Evolutionary conservation across 2,113 vertebrate species (phyloP).

Genomic region (Leptodactylus fuscus): DNA sequence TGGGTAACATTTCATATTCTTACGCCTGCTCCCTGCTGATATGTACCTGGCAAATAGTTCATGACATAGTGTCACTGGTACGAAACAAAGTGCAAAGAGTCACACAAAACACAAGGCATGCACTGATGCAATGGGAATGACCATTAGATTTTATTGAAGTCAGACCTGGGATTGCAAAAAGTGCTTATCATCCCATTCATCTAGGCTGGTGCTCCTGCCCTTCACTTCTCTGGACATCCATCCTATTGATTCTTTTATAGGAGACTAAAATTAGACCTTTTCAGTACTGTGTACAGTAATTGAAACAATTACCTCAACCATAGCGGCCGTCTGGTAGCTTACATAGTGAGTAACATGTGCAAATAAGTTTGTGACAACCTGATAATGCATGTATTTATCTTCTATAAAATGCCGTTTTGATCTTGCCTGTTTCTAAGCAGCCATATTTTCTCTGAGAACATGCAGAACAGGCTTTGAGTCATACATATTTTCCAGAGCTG

Average conservation of each 20-base stretch:
- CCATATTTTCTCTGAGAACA: not conserved
- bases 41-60: no score
- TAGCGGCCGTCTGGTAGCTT: conserved; percentile 1
- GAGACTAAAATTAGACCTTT: conserved; percentile 12
- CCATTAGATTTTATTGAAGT: not conserved
- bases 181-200: not conserved
- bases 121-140: not conserved
- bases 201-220: not conserved
- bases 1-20: no score
- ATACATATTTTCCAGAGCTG: not conserved
- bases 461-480: conserved; percentile 17
- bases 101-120: not conserved
- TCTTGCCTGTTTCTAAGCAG: conserved; percentile 11
- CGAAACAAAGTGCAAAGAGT: not conserved
- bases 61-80: no score
- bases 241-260: conserved; percentile 4
- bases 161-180: not conserved
- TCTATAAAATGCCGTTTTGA: not conserved
- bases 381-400: conserved; percentile 32
- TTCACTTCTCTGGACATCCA: not conserved
- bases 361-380: conserved; percentile 10
- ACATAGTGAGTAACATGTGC: conserved; percentile 16
- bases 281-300: not conserved
- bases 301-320: not conserved
- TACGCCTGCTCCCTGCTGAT: no score